Conservation (phyloP, 2,797 vertebrate species). For the Lacerta agilis region DNA sequence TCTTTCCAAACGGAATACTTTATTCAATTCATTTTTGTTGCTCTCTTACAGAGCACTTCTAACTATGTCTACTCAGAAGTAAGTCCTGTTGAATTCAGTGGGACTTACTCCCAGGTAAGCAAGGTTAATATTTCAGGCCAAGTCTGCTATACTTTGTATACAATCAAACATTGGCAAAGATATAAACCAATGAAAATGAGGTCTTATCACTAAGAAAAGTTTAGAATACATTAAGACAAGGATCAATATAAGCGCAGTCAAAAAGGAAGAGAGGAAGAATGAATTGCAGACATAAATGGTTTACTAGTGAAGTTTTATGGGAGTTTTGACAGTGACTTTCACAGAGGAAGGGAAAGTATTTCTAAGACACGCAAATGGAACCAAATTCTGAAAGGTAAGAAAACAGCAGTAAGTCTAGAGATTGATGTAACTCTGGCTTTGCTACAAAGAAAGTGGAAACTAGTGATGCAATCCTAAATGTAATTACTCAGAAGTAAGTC, state of each 20-base stretch:
- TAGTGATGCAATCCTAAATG: no score
- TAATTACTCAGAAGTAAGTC: no score
- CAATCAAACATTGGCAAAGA: neutral
- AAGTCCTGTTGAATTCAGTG: no score
- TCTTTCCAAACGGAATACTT: no score
- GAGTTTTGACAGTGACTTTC: neutral
- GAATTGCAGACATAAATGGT: neutral
- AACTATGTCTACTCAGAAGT: no score
- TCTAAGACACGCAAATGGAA: neutral
- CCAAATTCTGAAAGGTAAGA: rapidly evolving
- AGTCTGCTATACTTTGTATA: neutral
- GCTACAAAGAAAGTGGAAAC: neutral
- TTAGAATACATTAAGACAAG: neutral
- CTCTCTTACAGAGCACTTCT: no score
- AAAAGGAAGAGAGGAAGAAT: neutral
- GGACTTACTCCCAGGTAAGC: no score
- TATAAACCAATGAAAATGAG: constrained; percentile 5
- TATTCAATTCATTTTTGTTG: no score
- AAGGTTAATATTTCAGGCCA: no score
- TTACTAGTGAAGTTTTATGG: neutral
- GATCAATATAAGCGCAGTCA: neutral
- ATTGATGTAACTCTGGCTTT: rapidly evolving
- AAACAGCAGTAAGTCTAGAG: neutral
- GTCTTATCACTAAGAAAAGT: neutral
- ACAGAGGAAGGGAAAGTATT: neutral